These are phyloP conservation scores for Petromus typicus DNA, from an alignment of 2,113 vertebrate species.

Conservation along the genomic window DNA sequence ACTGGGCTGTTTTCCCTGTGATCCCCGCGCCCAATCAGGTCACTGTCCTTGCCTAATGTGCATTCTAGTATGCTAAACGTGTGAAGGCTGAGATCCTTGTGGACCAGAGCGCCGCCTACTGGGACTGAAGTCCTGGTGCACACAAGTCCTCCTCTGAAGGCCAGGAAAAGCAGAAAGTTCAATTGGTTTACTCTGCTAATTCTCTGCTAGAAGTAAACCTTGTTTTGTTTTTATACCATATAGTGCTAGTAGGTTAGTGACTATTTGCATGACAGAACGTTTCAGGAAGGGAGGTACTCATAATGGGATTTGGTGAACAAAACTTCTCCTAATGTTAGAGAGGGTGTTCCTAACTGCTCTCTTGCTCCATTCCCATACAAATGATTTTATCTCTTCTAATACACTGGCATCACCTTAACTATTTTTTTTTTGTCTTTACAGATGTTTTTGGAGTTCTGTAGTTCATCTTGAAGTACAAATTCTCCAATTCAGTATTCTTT, in stretches of 20 bases:
- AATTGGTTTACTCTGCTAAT: neutral
- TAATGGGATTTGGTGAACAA: neutral
- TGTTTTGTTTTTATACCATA: neutral
- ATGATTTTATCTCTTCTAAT: neutral
- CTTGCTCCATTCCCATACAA: neutral
- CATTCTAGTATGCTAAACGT: too few species aligned
- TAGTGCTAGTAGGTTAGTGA: neutral
- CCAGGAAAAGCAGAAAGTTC: neutral
- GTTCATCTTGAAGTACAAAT: conserved; percentile 24
- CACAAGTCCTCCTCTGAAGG: accelerated
- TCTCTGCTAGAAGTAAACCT: neutral
- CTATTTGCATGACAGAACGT: neutral
- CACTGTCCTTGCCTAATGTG: neutral
- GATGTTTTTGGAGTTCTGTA: neutral
- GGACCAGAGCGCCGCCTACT: neutral
- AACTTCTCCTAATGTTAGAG: neutral
- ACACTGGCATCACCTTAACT: neutral
- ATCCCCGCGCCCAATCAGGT: neutral
- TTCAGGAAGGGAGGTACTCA: neutral
- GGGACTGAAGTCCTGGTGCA: neutral
- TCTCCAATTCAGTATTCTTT: neutral
- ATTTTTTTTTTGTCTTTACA: neutral
- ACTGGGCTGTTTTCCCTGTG: neutral
- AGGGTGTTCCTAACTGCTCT: neutral
- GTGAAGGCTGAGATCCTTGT: accelerated